phyloP scores from a whole-genome alignment of 2,113 vertebrate genomes.

The Xyrauchen texanus region DNA sequence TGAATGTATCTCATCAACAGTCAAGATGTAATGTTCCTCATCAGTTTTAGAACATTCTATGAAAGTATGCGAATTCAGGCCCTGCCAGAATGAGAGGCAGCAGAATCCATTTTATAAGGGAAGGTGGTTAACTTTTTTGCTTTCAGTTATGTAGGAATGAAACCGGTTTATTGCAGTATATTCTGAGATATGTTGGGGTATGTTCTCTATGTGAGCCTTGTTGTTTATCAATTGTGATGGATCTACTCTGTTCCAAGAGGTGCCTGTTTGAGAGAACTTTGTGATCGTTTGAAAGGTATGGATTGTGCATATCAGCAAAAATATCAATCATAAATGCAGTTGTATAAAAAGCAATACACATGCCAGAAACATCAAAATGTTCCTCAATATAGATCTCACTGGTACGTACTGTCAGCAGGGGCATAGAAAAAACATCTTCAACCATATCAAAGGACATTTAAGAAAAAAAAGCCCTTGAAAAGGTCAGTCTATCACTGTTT shows the following conservation, averaged over 20 bases:
- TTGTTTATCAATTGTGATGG: slow-evolving; percentile 1
- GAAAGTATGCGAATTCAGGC: no score
- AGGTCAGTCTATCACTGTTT: slow-evolving; percentile 39
- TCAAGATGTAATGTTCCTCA: no score
- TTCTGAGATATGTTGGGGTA: background rate
- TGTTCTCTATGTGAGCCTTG: background rate
- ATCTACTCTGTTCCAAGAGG: slow-evolving; percentile 8
- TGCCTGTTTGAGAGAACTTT: slow-evolving; percentile 8
- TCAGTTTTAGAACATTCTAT: no score
- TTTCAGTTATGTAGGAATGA: no score
- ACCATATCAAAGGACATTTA: slow-evolving; percentile 55
- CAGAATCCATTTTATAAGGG: no score
- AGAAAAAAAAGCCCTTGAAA: slow-evolving; percentile 46
- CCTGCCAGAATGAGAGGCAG: no score
- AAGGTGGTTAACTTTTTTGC: no score
- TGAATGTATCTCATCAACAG: no score
- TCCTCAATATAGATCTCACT: background rate
- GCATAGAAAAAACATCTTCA: background rate
- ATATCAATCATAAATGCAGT: slow-evolving; percentile 16
- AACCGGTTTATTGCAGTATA: no score
- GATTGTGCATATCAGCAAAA: background rate
- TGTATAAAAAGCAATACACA: slow-evolving; percentile 12
- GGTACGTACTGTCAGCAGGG: background rate
- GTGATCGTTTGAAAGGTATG: slow-evolving; percentile 7
- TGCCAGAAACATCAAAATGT: background rate